Base-by-base conservation (phyloP, 2,888 invertebrate genomes). In the Polyommatus iphigenia region DNA sequence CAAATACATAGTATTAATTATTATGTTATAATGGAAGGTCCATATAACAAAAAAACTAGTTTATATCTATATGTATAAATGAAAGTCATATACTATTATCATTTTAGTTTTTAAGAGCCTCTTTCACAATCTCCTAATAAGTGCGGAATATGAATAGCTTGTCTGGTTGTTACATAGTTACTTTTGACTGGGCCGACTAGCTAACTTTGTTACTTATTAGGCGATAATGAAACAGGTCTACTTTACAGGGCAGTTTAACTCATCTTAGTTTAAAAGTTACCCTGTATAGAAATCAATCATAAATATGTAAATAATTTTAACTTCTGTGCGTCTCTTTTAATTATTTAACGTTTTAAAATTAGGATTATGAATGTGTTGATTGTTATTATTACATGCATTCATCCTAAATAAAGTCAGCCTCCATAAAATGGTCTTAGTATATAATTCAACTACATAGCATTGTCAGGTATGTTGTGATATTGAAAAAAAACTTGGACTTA, bases 371-470 rank as follows among this genome's bases (percentile, higher is more conserved):
- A 67, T 67, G 67, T 67, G 67, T 67, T 67, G 67, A 62, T 62
- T 20, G 18, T 54, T 54, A 67, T 29, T 67, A 67, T 67, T 29
- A 29, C 29, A 67, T 67, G 29, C 18, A 18, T 67, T 29, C 29
- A 32, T 67, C 29, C 29, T 67, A 67, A 67, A 67, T 67, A 67
- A 75, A 75, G 75, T 75, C 75, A 75, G 75, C 54, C 75, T 75
- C 29, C 75, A 75, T 75, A 75, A 75, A 54, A 75, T 54, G 75
- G 75, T 75, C 75, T 46, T 24, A 54, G 75, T 15, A 15, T 29
- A 75, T 8, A 54, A 5, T 50, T 18, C 18, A 54, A 50, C 54
- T 29, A 10, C 8, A 36, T 41, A 72, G 20, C 41, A 41, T 72
- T 41, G 41, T 41, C 72, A 72, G 36, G 67, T 67, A 67, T 29